These are phyloP conservation scores for Drosophila hamatofila DNA, from an alignment of 2,888 invertebrate species.

Conservation along the genomic window DNA sequence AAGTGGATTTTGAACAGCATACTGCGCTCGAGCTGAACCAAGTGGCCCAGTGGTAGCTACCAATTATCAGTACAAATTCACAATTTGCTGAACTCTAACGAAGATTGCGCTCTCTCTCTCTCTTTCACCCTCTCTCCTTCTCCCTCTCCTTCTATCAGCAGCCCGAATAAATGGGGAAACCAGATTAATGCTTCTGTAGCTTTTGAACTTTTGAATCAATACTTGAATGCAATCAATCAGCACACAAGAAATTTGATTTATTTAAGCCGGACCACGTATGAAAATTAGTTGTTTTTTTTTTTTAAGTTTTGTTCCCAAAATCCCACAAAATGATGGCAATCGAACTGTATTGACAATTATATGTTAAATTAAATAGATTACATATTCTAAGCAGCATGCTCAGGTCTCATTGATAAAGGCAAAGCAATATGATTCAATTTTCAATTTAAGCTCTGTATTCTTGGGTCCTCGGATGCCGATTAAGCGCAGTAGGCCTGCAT, in stretches of 20 bases:
- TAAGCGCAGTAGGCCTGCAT: neutral
- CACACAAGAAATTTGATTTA: neutral
- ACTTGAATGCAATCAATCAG: neutral
- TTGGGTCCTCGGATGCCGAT: neutral
- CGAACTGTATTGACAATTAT: neutral
- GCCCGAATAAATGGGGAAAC: neutral
- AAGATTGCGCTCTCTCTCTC: neutral
- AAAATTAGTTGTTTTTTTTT: neutral
- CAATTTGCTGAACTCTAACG: neutral
- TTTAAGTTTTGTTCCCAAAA: neutral
- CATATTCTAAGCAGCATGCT: neutral
- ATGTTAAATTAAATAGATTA: neutral
- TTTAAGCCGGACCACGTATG: no score
- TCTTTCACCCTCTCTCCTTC: neutral
- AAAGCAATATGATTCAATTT: conserved; percentile 1
- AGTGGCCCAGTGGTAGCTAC: conserved; percentile 68
- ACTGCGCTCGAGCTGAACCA: conserved; percentile 49
- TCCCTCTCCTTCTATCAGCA: neutral
- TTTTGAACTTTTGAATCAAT: conserved; percentile 1
- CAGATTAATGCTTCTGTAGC: neutral
- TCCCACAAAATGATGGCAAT: no score
- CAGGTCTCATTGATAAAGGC: no score
- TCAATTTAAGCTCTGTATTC: neutral
- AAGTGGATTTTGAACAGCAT: conserved; percentile 68
- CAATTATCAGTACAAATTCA: conserved; percentile 68